Conservation (phyloP, 1,140 invertebrate species). For the Galendromus occidentalis region DNA sequence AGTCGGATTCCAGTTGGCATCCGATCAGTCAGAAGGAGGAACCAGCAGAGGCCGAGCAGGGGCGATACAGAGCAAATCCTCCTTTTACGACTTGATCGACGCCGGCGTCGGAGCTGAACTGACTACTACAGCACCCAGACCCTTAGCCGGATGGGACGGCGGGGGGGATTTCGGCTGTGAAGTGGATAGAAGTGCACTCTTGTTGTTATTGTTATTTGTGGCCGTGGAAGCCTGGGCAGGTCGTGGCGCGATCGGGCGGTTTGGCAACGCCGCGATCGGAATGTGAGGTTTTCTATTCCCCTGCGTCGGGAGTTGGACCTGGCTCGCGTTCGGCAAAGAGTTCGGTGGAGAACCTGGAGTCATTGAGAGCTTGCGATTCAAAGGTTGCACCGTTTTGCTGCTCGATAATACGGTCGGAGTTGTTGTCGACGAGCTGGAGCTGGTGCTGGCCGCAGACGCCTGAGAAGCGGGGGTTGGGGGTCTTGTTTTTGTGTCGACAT, state of each 20-base stretch:
- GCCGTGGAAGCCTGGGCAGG: neutral
- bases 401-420: neutral
- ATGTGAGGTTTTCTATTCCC: neutral
- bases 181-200: neutral
- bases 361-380: neutral
- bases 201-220: neutral
- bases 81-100: neutral
- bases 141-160: neutral
- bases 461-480: neutral
- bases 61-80: too few species aligned
- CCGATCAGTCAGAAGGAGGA: too few species aligned
- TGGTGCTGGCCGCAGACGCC: neutral
- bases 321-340: neutral
- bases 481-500: neutral
- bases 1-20: too few species aligned
- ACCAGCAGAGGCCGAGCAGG: too few species aligned
- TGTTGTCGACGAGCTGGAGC: neutral
- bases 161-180: neutral
- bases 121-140: neutral
- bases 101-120: neutral
- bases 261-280: constrained; percentile 4
- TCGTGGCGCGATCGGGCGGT: neutral
- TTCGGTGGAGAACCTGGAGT: neutral
- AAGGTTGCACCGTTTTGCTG: neutral
- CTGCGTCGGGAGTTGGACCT: neutral